phyloP scores from a whole-genome alignment of 2,888 invertebrate species.

The Allophyes oxyacanthae region DNA sequence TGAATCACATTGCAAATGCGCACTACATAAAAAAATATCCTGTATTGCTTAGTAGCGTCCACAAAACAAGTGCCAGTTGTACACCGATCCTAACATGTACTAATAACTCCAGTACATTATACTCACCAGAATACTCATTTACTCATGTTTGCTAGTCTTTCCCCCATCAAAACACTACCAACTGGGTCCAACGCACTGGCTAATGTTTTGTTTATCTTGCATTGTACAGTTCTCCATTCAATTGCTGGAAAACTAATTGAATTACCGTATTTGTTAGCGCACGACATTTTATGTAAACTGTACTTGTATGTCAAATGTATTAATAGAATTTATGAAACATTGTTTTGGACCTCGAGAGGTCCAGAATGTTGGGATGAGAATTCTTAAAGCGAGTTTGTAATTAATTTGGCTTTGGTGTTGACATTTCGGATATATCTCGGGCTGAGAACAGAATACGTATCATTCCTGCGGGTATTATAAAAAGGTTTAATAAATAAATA shows the following conservation, averaged over 20 bases:
- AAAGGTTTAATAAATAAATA: no score
- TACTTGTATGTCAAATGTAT: constrained; percentile 9
- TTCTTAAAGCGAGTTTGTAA: constrained; percentile 5
- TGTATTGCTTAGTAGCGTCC: no score
- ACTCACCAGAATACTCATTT: constrained; percentile 26
- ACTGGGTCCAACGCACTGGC: neutral
- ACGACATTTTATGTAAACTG: constrained; percentile 14
- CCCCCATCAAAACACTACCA: constrained; percentile 1
- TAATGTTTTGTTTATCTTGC: constrained; percentile 32
- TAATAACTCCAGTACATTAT: no score
- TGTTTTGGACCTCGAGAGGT: constrained; percentile 5
- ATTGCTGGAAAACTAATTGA: constrained; percentile 40
- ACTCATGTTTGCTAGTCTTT: constrained; percentile 26
- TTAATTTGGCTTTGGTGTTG: constrained; percentile 8
- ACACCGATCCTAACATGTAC: no score
- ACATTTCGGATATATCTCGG: neutral
- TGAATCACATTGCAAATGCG: no score
- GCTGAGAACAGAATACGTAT: no score
- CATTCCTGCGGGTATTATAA: no score
- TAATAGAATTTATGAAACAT: constrained; percentile 20
- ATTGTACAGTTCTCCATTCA: constrained; percentile 24
- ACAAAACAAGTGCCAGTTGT: no score
- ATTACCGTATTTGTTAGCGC: constrained; percentile 21
- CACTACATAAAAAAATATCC: no score
- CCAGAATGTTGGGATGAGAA: constrained; percentile 7